Conservation (phyloP, 1,140 invertebrate species). For the Nasonia longicornis region DNA sequence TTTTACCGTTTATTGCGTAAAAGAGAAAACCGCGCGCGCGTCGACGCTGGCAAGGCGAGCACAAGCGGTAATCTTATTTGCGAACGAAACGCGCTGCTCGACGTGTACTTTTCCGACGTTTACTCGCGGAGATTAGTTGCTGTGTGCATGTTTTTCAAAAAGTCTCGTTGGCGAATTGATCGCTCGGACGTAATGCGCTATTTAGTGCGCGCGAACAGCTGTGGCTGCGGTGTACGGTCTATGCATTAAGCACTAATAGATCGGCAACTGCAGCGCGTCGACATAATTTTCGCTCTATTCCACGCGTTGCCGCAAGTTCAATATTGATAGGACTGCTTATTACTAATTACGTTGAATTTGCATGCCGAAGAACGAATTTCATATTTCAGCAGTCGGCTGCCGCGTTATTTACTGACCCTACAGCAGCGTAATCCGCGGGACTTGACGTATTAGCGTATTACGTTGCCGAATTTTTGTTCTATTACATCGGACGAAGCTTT, state of each 20-base stretch:
- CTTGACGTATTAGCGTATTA: not conserved
- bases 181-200: too few relatives aligned
- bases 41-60: not conserved
- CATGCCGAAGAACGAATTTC: constrained; percentile 7
- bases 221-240: too few relatives aligned
- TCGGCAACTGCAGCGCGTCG: not conserved
- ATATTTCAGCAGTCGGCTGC: not conserved
- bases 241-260: too few relatives aligned
- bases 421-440: not conserved
- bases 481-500: not conserved
- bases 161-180: too few relatives aligned
- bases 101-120: not conserved
- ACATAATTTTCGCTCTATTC: constrained; percentile 9
- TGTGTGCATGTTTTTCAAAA: too few relatives aligned
- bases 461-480: not conserved
- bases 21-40: constrained; percentile 48
- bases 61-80: constrained; percentile 52
- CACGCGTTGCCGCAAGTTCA: not conserved
- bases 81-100: constrained; percentile 21
- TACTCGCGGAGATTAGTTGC: not conserved
- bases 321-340: constrained; percentile 6
- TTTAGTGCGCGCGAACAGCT: too few relatives aligned
- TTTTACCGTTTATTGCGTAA: constrained; percentile 60
- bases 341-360: constrained; percentile 5
- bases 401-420: not conserved